Evolutionary conservation across 1,140 invertebrate species (phyloP).

Genomic region (Batillaria attramentaria): DNA sequence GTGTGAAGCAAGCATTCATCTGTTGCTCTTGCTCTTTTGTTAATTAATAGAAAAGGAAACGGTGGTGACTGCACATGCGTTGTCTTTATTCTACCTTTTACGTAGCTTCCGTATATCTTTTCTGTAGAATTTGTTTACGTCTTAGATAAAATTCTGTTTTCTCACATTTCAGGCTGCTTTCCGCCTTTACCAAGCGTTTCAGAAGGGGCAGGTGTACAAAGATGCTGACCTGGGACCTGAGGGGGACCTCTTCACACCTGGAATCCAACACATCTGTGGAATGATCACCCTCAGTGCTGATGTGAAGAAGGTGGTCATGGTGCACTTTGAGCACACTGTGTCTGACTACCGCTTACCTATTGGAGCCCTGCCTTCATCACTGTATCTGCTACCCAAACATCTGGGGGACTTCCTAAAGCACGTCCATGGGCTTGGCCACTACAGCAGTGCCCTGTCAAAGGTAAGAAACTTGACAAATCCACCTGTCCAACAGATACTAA

Average conservation of each 20-base stretch:
- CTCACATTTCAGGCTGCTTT: conserved; percentile 23
- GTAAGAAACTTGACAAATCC: no score
- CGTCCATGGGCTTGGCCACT: conserved; percentile 10
- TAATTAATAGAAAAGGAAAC: no score
- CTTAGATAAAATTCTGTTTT: no score
- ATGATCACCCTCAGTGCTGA: conserved; percentile 19
- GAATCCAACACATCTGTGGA: conserved; percentile 27
- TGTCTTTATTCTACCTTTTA: no score
- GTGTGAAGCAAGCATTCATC: no score
- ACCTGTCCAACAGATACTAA: no score
- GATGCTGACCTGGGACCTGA: conserved; percentile 14
- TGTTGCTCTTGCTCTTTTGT: no score
- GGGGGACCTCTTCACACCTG: conserved; percentile 28
- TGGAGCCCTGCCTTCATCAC: conserved; percentile 1
- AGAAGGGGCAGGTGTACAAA: conserved; percentile 16
- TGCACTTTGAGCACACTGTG: conserved; percentile 15
- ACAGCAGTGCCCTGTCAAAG: conserved; percentile 8
- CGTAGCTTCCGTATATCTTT: no score
- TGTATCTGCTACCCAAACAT: conserved; percentile 17
- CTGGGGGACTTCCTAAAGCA: conserved; percentile 1
- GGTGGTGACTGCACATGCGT: no score
- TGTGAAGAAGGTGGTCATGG: conserved; percentile 12
- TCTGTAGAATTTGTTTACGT: no score
- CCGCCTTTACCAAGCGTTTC: conserved; percentile 12
- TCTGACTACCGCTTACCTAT: conserved; percentile 17